phyloP scores from a whole-genome alignment of 2,888 invertebrate species.

The Machimus atricapillus region DNA sequence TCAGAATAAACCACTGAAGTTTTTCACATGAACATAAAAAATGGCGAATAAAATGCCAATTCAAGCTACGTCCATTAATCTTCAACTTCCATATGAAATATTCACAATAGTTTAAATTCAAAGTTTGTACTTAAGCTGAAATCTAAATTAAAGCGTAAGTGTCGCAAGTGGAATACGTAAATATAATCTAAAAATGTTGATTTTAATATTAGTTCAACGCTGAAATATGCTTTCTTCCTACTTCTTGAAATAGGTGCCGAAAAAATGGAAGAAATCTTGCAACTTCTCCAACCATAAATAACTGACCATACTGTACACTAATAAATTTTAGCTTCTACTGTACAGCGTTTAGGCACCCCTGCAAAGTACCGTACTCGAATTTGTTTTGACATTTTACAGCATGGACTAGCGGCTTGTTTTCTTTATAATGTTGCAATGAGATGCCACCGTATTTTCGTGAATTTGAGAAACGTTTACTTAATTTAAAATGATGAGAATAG shows the following conservation, averaged over 20 bases:
- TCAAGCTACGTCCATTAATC: not conserved
- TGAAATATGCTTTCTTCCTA: not conserved
- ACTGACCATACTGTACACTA: not conserved
- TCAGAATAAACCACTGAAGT: slow-evolving; percentile 21
- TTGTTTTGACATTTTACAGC: slow-evolving; percentile 9
- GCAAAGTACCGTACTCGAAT: not conserved
- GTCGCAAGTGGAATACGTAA: not conserved
- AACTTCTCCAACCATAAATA: not conserved
- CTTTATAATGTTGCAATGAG: not conserved
- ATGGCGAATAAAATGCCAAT: slow-evolving; percentile 18
- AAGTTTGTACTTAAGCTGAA: not conserved
- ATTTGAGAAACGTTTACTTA: not conserved
- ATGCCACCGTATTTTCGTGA: not conserved
- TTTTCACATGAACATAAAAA: slow-evolving; percentile 39
- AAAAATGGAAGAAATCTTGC: not conserved
- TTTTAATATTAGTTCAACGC: not conserved
- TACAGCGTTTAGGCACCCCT: not conserved
- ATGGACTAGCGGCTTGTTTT: not conserved
- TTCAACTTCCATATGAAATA: not conserved
- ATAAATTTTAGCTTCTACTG: not conserved
- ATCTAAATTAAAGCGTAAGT: not conserved
- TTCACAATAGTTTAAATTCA: not conserved
- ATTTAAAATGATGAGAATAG: slow-evolving; percentile 48
- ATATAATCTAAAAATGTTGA: not conserved
- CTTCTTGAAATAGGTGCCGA: not conserved